Conservation (phyloP, 2,797 vertebrate species). For the Lophius americanus region DNA sequence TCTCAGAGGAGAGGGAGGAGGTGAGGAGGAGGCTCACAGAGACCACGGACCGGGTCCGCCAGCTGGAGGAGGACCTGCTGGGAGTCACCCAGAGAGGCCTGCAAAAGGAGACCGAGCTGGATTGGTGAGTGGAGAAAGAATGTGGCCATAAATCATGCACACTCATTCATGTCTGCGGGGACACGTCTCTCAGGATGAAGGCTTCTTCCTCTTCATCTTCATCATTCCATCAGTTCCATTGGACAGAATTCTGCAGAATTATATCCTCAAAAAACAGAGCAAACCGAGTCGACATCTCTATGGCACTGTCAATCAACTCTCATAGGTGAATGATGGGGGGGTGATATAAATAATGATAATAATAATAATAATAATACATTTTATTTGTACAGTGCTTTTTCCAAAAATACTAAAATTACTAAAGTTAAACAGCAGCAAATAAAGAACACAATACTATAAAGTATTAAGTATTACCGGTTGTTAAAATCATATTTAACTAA, state of each 20-base stretch:
- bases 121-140: slow-evolving; percentile 83
- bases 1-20: slow-evolving; percentile 89
- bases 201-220: slow-evolving; percentile 24
- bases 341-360: too few species aligned
- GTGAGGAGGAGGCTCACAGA: slow-evolving; percentile 86
- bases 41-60: slow-evolving; percentile 86
- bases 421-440: too few species aligned
- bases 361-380: too few species aligned
- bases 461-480: too few species aligned
- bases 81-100: slow-evolving; percentile 91
- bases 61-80: slow-evolving; percentile 91
- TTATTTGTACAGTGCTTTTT: too few species aligned
- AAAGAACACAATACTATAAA: too few species aligned
- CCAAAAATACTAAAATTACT: too few species aligned
- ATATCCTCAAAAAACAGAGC: not conserved
- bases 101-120: slow-evolving; percentile 94
- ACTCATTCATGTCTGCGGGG: slow-evolving; percentile 1
- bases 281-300: not conserved
- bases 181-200: slow-evolving; percentile 11
- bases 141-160: slow-evolving; percentile 24
- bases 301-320: not conserved
- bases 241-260: not conserved
- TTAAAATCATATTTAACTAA: too few species aligned
- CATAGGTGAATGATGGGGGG: too few species aligned
- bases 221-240: slow-evolving; percentile 10